These are phyloP conservation scores for Drosophila erecta DNA, from an alignment of 1,140 invertebrate species.

Conservation along the genomic window DNA sequence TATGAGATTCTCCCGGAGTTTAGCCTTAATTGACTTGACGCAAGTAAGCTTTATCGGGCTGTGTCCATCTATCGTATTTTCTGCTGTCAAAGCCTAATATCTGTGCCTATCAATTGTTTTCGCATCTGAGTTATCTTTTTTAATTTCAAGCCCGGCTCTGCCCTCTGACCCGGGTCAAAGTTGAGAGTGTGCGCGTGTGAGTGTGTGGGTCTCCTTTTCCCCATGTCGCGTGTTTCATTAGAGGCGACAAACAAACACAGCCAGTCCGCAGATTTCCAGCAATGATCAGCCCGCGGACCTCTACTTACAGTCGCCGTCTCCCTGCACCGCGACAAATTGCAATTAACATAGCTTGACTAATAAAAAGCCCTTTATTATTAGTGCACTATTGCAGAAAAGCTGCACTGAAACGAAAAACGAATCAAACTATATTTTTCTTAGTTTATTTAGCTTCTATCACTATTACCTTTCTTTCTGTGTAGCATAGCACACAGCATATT, in stretches of 20 bases:
- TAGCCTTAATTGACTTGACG: constrained; percentile 74
- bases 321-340: constrained; percentile 4
- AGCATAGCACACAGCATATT: constrained; percentile 61
- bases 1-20: constrained; percentile 22
- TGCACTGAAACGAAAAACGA: not conserved
- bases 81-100: constrained; percentile 79
- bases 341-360: not conserved
- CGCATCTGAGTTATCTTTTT: constrained; percentile 82
- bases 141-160: constrained; percentile 74
- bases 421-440: too few species aligned
- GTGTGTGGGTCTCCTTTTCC: constrained; percentile 22
- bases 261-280: constrained; percentile 73
- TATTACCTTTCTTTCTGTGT: not conserved
- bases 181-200: constrained; percentile 59
- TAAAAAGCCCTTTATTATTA: not conserved
- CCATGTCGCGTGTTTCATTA: constrained; percentile 82
- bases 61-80: constrained; percentile 72
- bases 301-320: constrained; percentile 40
- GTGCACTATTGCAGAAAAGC: too few species aligned
- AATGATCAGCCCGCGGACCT: constrained; percentile 64
- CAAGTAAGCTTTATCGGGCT: constrained; percentile 56
- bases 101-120: constrained; percentile 83
- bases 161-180: constrained; percentile 78
- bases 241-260: constrained; percentile 79
- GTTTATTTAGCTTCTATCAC: too few species aligned